phyloP scores from a whole-genome alignment of 2,888 invertebrate species.

The Deroplatys truncata region DNA sequence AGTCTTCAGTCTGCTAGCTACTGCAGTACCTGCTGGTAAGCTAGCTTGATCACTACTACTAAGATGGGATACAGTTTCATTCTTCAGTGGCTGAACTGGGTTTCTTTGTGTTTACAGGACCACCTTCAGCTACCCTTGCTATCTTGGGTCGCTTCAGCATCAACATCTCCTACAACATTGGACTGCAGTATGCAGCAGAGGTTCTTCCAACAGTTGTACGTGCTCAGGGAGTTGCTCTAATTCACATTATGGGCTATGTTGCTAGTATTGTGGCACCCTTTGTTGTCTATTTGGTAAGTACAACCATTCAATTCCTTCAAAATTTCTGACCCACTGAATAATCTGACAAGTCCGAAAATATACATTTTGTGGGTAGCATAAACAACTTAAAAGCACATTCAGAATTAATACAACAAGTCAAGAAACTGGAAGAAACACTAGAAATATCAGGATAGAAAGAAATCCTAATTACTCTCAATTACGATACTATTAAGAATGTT shows the following conservation, averaged over 20 bases:
- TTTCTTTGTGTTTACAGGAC: conserved; percentile 48
- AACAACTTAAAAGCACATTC: not conserved
- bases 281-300: conserved; percentile 72
- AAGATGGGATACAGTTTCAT: not conserved
- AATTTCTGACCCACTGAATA: not conserved
- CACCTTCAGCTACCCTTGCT: conserved; percentile 71
- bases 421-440: too few species aligned
- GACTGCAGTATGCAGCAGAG: conserved; percentile 85
- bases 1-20: conserved; percentile 73
- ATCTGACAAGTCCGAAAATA: too few species aligned
- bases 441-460: too few species aligned
- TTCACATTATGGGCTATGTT: conserved; percentile 85
- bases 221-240: conserved; percentile 80
- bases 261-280: conserved; percentile 80
- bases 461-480: too few species aligned
- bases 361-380: too few species aligned
- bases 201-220: conserved; percentile 81
- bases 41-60: not conserved
- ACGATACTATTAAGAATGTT: too few species aligned
- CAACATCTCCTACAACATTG: conserved; percentile 86
- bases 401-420: not conserved
- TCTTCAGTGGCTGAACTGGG: not conserved
- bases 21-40: conserved; percentile 67
- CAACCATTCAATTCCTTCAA: not conserved
- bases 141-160: conserved; percentile 81